Percentiles rank a stretch among this genome's conserved stretches.
These are phyloP conservation scores for Uria aalge DNA, from an alignment of 2,113 vertebrate species.

Conservation along the genomic window DNA sequence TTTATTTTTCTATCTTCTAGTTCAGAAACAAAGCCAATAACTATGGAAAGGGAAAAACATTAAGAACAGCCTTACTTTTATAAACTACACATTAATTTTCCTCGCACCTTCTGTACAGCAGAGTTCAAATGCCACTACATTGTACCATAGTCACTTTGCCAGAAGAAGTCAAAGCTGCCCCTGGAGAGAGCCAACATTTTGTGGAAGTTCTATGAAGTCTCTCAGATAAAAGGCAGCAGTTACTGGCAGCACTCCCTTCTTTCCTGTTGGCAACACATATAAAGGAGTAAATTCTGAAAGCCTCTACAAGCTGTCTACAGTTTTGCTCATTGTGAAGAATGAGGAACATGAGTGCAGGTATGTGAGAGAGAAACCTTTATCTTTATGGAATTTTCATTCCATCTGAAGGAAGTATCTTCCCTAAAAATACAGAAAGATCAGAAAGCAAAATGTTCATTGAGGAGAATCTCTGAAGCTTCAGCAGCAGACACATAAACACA, in stretches of 20 bases:
- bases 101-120: not conserved
- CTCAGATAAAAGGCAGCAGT: not conserved
- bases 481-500: not conserved
- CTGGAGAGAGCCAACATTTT: not conserved
- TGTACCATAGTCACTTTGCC: not conserved
- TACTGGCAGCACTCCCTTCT: not conserved
- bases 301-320: not conserved
- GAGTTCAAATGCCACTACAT: not conserved
- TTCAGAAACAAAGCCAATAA: not conserved
- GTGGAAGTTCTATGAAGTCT: not conserved
- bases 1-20: not conserved
- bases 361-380: not conserved
- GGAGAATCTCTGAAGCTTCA: not conserved
- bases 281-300: not conserved
- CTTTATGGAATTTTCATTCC: not conserved
- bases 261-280: not conserved
- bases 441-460: not conserved
- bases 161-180: not conserved
- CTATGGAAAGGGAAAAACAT: not conserved
- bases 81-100: not conserved
- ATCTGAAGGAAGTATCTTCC: not conserved
- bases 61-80: not conserved
- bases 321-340: not conserved
- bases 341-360: not conserved
- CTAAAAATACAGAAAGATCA: not conserved